Percentiles rank a stretch among this genome's conserved stretches.
Evolutionary conservation across 2,113 vertebrate species (phyloP).

Genomic region (Phocoena phocoena): DNA sequence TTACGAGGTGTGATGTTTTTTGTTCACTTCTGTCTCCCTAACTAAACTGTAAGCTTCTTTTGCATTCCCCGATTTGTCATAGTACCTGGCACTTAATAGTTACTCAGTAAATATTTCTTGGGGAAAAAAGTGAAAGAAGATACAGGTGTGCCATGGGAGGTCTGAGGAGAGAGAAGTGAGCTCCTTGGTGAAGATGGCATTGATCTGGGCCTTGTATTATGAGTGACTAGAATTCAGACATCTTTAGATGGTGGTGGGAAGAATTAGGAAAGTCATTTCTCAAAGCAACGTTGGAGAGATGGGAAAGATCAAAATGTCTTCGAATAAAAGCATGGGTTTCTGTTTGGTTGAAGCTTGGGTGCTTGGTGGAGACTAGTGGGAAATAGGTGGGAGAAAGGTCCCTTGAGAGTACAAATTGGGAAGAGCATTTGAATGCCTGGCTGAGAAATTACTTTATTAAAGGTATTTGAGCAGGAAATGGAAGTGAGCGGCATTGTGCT

Average conservation of each 20-base stretch:
- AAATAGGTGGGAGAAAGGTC: background rate
- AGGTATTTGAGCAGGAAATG: background rate
- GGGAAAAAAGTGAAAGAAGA: background rate
- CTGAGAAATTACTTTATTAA: background rate
- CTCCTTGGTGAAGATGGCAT: background rate
- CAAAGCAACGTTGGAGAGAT: background rate
- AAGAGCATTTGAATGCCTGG: background rate
- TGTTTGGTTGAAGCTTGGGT: background rate
- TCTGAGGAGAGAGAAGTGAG: background rate
- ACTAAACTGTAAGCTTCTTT: constrained; percentile 3
- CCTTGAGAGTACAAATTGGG: background rate
- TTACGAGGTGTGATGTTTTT: background rate
- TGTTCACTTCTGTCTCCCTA: background rate
- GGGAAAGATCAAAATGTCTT: background rate
- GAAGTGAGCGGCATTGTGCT: background rate
- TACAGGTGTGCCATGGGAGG: background rate
- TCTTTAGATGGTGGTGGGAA: background rate
- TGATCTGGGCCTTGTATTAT: background rate
- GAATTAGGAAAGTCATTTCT: background rate
- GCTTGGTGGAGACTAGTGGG: background rate
- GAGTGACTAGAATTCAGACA: background rate
- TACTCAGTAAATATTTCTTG: background rate
- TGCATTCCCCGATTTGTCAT: background rate
- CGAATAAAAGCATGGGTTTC: background rate
- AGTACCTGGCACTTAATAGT: background rate